A percentile compares a stretch with the other conserved stretches of the same genome.
Conservation (phyloP, 2,113 vertebrate species). For the Silurus asotus region DNA sequence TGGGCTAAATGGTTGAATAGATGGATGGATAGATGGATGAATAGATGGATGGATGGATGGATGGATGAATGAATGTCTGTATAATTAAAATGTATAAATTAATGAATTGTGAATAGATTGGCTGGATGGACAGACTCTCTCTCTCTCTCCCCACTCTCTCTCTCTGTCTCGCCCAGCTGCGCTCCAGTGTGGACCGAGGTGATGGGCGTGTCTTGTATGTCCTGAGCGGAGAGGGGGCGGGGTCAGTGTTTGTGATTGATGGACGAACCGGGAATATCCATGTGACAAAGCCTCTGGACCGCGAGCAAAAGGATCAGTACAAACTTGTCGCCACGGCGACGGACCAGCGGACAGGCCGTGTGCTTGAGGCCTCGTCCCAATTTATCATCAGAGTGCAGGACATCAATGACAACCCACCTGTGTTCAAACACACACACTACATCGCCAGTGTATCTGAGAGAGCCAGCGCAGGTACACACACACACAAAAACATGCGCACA, state of each 20-base stretch:
- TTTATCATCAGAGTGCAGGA: slow-evolving; percentile 91
- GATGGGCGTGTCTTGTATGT: slow-evolving; percentile 83
- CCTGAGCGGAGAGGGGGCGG: slow-evolving; percentile 86
- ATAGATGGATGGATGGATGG: background rate
- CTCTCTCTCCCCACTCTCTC: slow-evolving; percentile 11
- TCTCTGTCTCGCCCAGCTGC: slow-evolving; percentile 71
- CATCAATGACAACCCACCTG: slow-evolving; percentile 88
- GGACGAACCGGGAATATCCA: slow-evolving; percentile 87
- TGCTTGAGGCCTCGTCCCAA: slow-evolving; percentile 85
- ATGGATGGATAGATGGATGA: background rate
- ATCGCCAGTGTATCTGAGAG: slow-evolving; percentile 85
- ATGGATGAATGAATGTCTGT: background rate
- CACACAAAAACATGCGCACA: slow-evolving; percentile 18
- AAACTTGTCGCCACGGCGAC: slow-evolving; percentile 81
- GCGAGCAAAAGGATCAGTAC: slow-evolving; percentile 89
- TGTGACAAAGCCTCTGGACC: slow-evolving; percentile 86
- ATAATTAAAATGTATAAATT: background rate
- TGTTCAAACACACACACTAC: slow-evolving; percentile 80
- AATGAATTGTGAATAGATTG: background rate
- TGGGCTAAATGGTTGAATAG: background rate
- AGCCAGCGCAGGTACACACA: slow-evolving; percentile 79
- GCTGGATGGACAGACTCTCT: background rate
- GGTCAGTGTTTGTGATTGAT: slow-evolving; percentile 89
- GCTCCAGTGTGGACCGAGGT: slow-evolving; percentile 85
- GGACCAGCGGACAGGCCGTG: slow-evolving; percentile 79